phyloP scores from a whole-genome alignment of 2,113 vertebrate species.

The Himantopus leucocephalus region DNA sequence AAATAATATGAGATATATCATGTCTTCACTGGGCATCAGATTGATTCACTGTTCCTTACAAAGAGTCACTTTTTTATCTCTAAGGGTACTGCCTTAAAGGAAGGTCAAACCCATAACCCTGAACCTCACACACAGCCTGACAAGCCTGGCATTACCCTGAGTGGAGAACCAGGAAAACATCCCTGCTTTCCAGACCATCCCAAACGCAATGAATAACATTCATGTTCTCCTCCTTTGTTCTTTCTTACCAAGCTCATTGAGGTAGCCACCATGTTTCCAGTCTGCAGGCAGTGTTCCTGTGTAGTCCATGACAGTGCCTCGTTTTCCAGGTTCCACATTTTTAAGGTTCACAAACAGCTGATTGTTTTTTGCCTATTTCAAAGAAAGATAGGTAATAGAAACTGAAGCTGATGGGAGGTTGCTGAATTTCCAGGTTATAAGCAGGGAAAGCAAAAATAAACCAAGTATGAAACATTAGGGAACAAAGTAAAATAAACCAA shows the following conservation, averaged over 20 bases:
- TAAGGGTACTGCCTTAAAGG: not conserved
- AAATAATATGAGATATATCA: not conserved
- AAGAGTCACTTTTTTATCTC: not conserved
- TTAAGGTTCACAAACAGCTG: slow-evolving; percentile 89
- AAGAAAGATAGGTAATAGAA: not conserved
- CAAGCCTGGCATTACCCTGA: not conserved
- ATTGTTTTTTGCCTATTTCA: slow-evolving; percentile 81
- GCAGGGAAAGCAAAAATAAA: not conserved
- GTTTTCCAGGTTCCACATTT: slow-evolving; percentile 82
- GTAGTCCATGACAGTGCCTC: slow-evolving; percentile 70
- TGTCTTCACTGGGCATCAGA: not conserved
- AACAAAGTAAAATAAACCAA: not conserved
- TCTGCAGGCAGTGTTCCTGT: slow-evolving; percentile 88
- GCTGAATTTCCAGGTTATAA: not conserved
- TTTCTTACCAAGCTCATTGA: slow-evolving; percentile 86
- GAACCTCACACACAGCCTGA: not conserved
- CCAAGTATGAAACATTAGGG: not conserved
- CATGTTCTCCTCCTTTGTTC: not conserved
- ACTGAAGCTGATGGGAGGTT: not conserved
- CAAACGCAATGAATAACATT: not conserved
- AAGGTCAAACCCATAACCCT: not conserved
- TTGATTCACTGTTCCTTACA: not conserved
- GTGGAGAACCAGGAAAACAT: not conserved
- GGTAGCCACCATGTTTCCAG: slow-evolving; percentile 92
- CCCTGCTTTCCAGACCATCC: not conserved